Conservation (phyloP, 2,113 vertebrate genomes). For the Brienomyrus brachyistius region DNA sequence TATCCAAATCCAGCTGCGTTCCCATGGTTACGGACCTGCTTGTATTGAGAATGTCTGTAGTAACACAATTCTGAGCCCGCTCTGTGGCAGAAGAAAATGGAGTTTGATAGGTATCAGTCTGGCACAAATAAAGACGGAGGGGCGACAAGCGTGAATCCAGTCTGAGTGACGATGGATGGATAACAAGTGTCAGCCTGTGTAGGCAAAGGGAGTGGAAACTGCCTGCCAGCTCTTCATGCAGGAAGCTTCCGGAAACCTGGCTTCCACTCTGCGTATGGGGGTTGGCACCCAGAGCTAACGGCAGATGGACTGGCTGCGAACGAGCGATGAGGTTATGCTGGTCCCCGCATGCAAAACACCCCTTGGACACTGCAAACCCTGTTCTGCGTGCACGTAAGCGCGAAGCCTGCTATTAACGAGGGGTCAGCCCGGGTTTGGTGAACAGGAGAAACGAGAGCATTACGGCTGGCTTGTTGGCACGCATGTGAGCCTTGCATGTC, state of each 20-base stretch:
- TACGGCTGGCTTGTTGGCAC: not conserved
- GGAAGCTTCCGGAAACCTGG: not conserved
- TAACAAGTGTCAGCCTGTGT: not conserved
- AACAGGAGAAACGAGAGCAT: not conserved
- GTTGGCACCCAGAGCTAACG: not conserved
- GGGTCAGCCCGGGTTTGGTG: not conserved
- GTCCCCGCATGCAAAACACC: not conserved
- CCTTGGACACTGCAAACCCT: not conserved
- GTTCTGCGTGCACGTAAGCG: not conserved
- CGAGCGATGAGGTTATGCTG: slow-evolving; percentile 1
- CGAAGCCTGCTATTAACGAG: not conserved
- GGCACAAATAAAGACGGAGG: not conserved
- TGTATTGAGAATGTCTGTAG: not conserved
- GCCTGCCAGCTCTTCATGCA: not conserved
- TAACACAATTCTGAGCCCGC: not conserved
- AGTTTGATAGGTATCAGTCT: not conserved
- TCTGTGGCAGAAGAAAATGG: not conserved
- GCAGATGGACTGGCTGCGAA: slow-evolving; percentile 20
- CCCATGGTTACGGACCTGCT: not conserved
- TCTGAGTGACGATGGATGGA: not conserved
- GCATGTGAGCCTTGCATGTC: not conserved
- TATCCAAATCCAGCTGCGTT: not conserved
- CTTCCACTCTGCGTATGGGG: not conserved
- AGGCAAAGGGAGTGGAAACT: not conserved
- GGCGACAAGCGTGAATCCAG: not conserved